These are phyloP conservation scores for Acipenser ruthenus DNA, from an alignment of 2,797 vertebrate genomes.

Conservation along the genomic window DNA sequence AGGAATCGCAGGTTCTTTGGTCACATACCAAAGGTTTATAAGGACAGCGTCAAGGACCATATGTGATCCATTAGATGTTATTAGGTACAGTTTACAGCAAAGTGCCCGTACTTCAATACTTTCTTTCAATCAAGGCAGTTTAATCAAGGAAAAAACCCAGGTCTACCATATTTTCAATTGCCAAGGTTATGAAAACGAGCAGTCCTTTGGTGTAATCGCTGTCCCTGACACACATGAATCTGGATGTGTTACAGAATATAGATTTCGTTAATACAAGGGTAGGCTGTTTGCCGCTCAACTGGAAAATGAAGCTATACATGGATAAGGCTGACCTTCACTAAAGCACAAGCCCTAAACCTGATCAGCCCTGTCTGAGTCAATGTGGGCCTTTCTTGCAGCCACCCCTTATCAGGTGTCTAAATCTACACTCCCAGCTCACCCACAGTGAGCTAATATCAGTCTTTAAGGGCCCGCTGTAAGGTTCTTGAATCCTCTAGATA, in stretches of 20 bases:
- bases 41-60: neutral
- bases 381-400: slow-evolving; percentile 1
- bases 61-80: neutral
- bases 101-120: neutral
- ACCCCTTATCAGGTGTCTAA: slow-evolving; percentile 2
- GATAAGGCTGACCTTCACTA: slow-evolving; percentile 1
- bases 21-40: neutral
- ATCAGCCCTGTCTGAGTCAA: neutral
- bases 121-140: neutral
- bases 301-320: neutral
- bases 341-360: neutral
- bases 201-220: neutral
- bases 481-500: slow-evolving; percentile 48
- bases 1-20: neutral
- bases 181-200: neutral
- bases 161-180: neutral
- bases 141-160: neutral
- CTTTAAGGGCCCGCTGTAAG: slow-evolving; percentile 32
- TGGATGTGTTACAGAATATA: slow-evolving; percentile 2
- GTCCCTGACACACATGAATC: neutral
- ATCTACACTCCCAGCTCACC: slow-evolving; percentile 18
- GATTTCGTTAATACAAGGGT: neutral
- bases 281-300: neutral
- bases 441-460: slow-evolving; percentile 45
- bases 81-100: neutral